Evolutionary conservation across 2,797 vertebrate species (phyloP).

Genomic region (Chelon labrosus): DNA sequence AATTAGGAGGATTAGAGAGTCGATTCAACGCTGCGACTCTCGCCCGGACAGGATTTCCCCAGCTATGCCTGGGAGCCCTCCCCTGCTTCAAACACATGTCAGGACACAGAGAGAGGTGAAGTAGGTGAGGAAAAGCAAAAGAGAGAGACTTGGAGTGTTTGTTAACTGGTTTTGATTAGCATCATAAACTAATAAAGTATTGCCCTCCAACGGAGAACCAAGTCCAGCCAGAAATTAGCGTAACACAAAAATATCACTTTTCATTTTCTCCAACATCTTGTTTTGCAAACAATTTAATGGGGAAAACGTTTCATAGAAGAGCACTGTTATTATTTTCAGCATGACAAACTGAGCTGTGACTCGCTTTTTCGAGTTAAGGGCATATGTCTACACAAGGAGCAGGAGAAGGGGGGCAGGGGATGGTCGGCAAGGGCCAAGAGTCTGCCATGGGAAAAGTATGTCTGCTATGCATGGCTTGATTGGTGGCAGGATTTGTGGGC

Average conservation of each 20-base stretch:
- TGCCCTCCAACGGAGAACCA: slow-evolving; percentile 35
- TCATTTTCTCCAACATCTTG: slow-evolving; percentile 30
- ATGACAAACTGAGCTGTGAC: slow-evolving; percentile 25
- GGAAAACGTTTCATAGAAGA: slow-evolving; percentile 7
- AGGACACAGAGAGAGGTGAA: slow-evolving; percentile 51
- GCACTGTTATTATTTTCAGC: not conserved
- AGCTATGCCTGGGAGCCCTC: slow-evolving; percentile 71
- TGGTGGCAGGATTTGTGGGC: slow-evolving; percentile 78
- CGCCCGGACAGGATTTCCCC: slow-evolving; percentile 72
- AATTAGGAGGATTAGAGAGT: slow-evolving; percentile 74
- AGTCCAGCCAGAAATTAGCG: slow-evolving; percentile 43
- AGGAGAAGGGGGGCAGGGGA: slow-evolving; percentile 39
- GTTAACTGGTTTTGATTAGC: slow-evolving; percentile 57
- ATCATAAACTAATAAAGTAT: slow-evolving; percentile 65
- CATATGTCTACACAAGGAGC: slow-evolving; percentile 57
- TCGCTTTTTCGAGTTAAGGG: slow-evolving; percentile 68
- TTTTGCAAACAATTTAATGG: slow-evolving; percentile 32
- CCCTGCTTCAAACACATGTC: slow-evolving; percentile 68
- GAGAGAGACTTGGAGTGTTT: slow-evolving; percentile 28
- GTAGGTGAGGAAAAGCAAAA: slow-evolving; percentile 26
- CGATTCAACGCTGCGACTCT: slow-evolving; percentile 53
- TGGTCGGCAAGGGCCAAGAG: slow-evolving; percentile 58
- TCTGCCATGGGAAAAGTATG: slow-evolving; percentile 81
- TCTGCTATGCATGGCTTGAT: slow-evolving; percentile 78
- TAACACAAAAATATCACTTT: slow-evolving; percentile 37